Percentiles rank a stretch among this genome's conserved stretches.
Conservation (phyloP, 2,888 invertebrate genomes). For the Hypolimnas misippus region DNA sequence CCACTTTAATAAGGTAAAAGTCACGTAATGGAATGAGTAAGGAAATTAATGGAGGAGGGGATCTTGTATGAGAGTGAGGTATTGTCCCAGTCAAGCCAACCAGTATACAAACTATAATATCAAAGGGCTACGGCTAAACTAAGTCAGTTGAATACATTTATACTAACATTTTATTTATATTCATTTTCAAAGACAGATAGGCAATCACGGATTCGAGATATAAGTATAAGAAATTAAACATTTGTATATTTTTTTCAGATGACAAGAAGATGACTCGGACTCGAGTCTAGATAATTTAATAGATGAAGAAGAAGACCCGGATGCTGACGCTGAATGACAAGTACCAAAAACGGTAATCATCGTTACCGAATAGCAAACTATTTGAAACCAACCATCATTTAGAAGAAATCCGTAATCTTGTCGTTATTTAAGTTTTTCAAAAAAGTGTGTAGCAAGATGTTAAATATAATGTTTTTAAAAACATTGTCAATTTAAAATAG, state of each 20-base stretch:
- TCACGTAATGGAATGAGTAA: no score
- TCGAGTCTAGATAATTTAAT: slow-evolving; percentile 81
- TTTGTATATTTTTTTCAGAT: slow-evolving; percentile 63
- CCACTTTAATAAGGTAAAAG: no score
- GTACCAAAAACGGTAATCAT: slow-evolving; percentile 55
- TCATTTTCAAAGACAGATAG: no score
- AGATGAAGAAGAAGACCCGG: slow-evolving; percentile 68
- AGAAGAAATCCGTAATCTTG: neutral
- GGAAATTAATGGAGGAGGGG: no score
- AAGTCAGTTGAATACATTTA: no score
- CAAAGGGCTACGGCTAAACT: no score
- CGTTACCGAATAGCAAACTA: slow-evolving; percentile 45
- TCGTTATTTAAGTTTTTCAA: neutral
- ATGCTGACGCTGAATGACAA: slow-evolving; percentile 72
- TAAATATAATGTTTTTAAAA: neutral
- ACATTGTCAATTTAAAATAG: slow-evolving; percentile 11
- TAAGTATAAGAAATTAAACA: neutral
- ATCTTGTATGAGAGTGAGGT: no score
- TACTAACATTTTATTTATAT: no score
- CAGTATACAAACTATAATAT: no score
- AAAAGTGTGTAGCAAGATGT: neutral
- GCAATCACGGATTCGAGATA: no score
- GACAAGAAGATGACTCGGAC: slow-evolving; percentile 82
- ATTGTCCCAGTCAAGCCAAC: no score
- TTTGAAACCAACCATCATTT: neutral